Evolutionary conservation across 2,797 vertebrate genomes (phyloP), one percentile per base, ranked within the genome.

Genomic region (Phoebastria nigripes): DNA sequence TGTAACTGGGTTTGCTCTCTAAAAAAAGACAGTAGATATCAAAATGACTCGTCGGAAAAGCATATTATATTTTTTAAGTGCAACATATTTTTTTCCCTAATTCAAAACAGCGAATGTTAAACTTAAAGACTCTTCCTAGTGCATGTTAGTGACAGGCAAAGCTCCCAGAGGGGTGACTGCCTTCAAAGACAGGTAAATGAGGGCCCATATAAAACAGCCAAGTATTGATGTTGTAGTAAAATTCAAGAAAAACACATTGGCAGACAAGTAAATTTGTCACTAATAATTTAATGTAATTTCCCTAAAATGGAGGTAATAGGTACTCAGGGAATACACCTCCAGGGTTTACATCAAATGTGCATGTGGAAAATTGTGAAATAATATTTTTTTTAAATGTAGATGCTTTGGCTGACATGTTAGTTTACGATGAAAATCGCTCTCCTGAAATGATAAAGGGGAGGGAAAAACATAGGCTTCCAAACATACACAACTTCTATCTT

Each of bases 241-340:
- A 98, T 97, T 97, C 98, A 97, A 98, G 98, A 98, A 98, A 98
- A 98, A 98, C 98, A 98, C 98, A 98, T 98, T 97, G 98, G 98
- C 98, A 98, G 98, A 98, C 98, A 98, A 98, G 98, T 98, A 98
- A 98, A 98, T 98, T 98, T 98, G 98, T 98, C 98, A 98, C 98
- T 98, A 98, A 98, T 98, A 98, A 98, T 98, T 98, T 98, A 98
- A 98, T 98, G 97, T 98, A 98, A 98, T 98, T 98, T 98, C 98
- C 98, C 98, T 98, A 98, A 98, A 98, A 98, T 97, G 97, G 97
- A 98, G 97, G 97, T 98, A 98, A 98, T 98, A 97, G 98, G 98
- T 97, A 97, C 97, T 98, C 96, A 41, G 98, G 98, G 98, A 98
- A 98, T 98, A 98, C 97, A 98, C 98, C 98, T 98, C 98, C 97